Base-by-base conservation (phyloP, 2,888 invertebrate genomes). In the Tinea trinotella region DNA sequence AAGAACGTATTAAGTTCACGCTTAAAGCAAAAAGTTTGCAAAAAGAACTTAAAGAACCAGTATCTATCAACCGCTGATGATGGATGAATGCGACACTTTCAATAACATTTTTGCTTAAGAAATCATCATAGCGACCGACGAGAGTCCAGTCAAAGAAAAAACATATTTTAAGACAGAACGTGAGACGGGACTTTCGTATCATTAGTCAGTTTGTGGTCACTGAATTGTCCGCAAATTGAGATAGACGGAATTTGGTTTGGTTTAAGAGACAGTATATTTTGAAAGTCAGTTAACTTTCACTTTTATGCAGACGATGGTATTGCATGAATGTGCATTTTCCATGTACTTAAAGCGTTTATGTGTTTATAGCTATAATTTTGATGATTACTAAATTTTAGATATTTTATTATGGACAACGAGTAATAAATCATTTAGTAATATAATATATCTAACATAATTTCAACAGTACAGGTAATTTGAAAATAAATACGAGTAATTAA, bases 191-290 rank as follows among this genome's bases (percentile, higher is more conserved):
- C 76, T 80, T 80, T 80, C 71, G 71, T 76, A 68, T 77, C 80
- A 80, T 82, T 79, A 82, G 70, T 62, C 62, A 65, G 62, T 65
- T 67, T 74, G 76, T 71, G 78, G 78, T 76, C 64, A 62, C 61
- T 61, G 63, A n/a, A 61, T 62, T 58, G 61, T 63, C 66, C 62
- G 68, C 67, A 64, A 70, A 69, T 72, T 71, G 66, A 64, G 64
- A 65, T 63, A 65, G 69, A 70, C 69, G 64, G 70, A 70, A 73
- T 71, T 74, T 67, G 68, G 63, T 66, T 70, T 64, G 64, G 65
- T 70, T 67, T 62, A 60, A 62, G 62, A 64, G 70, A 73, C 67
- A 67, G 62, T 68, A 66, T 69, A 68, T 64, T 68, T 64, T 65
- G 53, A 36, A 53, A 40, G 53, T 20, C 36, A 66, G 30, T 64